These are phyloP conservation scores for Microdon myrmicae DNA, from an alignment of 2,888 invertebrate genomes.

Conservation along the genomic window DNA sequence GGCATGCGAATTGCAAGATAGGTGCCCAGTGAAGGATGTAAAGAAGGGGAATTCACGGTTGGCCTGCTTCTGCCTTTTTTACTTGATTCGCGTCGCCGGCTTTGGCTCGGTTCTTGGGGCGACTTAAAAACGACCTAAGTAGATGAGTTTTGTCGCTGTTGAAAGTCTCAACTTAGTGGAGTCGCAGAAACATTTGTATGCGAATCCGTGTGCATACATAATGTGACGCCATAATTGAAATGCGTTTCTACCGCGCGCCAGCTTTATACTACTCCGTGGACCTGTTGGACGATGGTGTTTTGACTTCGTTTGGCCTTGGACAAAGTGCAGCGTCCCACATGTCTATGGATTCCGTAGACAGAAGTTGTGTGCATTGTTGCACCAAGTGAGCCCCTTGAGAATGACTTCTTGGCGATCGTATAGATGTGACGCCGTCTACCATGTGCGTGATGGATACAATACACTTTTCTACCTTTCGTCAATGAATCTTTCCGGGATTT, in stretches of 20 bases:
- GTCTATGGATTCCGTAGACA: background rate
- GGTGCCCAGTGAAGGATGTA: constrained; percentile 12
- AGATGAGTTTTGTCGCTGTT: too few relatives aligned
- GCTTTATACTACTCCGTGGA: constrained; percentile 32
- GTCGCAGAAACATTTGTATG: constrained; percentile 13
- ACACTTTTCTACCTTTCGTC: too few relatives aligned
- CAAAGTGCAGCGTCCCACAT: constrained; percentile 27
- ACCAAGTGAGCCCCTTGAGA: constrained; percentile 46
- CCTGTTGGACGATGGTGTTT: constrained; percentile 38
- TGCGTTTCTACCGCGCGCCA: constrained; percentile 50
- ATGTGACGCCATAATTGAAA: constrained; percentile 46
- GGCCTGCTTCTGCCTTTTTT: constrained; percentile 13
- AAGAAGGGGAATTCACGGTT: constrained; percentile 27
- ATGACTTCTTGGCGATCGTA: too few relatives aligned
- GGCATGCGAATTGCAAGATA: background rate
- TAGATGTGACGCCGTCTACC: too few relatives aligned
- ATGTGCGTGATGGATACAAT: too few relatives aligned
- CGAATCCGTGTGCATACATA: constrained; percentile 5
- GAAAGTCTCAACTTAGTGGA: too few relatives aligned
- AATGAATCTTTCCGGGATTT: too few relatives aligned
- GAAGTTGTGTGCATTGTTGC: constrained; percentile 25
- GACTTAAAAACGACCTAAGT: too few relatives aligned
- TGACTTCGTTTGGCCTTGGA: constrained; percentile 51
- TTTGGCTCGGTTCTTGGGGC: constrained; percentile 26
- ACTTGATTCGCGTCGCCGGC: constrained; percentile 2